Base-by-base conservation (phyloP, 2,113 vertebrate genomes). In the Planiliza haematocheilus region DNA sequence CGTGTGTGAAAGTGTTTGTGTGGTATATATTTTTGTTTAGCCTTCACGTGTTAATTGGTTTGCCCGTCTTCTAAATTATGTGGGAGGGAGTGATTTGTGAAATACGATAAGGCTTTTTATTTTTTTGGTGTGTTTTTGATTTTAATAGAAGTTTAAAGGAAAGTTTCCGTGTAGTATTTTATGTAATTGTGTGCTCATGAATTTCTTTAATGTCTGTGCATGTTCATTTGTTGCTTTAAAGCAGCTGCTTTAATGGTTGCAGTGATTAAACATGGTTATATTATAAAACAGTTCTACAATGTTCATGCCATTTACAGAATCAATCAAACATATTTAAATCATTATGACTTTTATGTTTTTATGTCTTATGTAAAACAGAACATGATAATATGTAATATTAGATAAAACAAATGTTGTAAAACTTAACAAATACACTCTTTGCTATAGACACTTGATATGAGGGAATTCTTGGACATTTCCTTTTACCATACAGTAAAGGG, bases 1-100 rank as follows among this genome's bases (percentile, higher is more conserved):
- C 48, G 24, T 46, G 41, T 76, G 61, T 52, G 55, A 53, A 58
- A 46, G 61, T 58, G 56, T 85, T 30, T 79, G 72, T 74, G 80
- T 72, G 64, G 24, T 83, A 58, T 58, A 78, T 83, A 84, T 88
- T 88, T 88, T 62, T 82, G 69, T 88, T 85, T 84, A 79, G 62
- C 70, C 37, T 74, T 84, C 20, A 46, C 13, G 73, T 90, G 86
- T 86, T 78, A 80, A 85, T 84, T 70, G 84, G 79, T 86, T 88
- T 87, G 76, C 63, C 77, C 74, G 73, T 42, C 65, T 55, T 30
- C 37, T 53, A 56, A 65, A 24, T 66, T 61, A 56, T 42, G 65
- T 48, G 56, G 55, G 60, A 43, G 43, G 30, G 46, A 17, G 14
- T 65, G 64, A 59, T 74, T 77, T 63, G 37, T 58, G 24, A 52